phyloP scores from a whole-genome alignment of 2,888 invertebrate species.

The Drosophila niveifrons region DNA sequence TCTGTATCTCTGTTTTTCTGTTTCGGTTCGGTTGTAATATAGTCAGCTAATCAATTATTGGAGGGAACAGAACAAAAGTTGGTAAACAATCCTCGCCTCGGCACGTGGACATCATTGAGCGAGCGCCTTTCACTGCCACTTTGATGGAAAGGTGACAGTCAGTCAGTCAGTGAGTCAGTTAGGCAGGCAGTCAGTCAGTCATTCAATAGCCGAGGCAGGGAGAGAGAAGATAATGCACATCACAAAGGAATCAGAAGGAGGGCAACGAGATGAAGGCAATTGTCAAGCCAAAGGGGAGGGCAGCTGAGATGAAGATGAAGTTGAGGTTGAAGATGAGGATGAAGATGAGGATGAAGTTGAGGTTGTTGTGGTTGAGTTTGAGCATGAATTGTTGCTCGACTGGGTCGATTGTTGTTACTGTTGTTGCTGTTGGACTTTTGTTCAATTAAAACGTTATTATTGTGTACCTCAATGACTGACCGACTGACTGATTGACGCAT shows the following conservation, averaged over 20 bases:
- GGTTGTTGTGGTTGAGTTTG: slow-evolving; percentile 6
- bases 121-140: slow-evolving; percentile 69
- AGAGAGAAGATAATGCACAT: slow-evolving; percentile 16
- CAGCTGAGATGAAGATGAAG: slow-evolving; percentile 11
- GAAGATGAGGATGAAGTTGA: slow-evolving; percentile 18
- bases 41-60: slow-evolving; percentile 58
- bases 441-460: slow-evolving; percentile 82
- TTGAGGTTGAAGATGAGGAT: slow-evolving; percentile 5
- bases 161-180: slow-evolving; percentile 3
- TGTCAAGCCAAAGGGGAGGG: slow-evolving; percentile 30
- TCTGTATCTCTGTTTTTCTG: slow-evolving; percentile 11
- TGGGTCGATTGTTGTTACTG: slow-evolving; percentile 40
- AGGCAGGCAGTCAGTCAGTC: slow-evolving; percentile 13
- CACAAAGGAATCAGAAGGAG: slow-evolving; percentile 50
- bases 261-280: slow-evolving; percentile 32
- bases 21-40: slow-evolving; percentile 23
- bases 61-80: slow-evolving; percentile 54
- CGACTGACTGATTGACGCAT: slow-evolving; percentile 48
- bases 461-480: slow-evolving; percentile 61
- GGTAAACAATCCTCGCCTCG: slow-evolving; percentile 64
- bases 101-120: slow-evolving; percentile 70
- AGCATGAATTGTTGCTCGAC: slow-evolving; percentile 67
- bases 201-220: slow-evolving; percentile 2
- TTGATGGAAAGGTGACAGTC: slow-evolving; percentile 82
- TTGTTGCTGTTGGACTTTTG: slow-evolving; percentile 55